phyloP scores from a whole-genome alignment of 2,797 vertebrate genomes.

The Botia kubotai region DNA sequence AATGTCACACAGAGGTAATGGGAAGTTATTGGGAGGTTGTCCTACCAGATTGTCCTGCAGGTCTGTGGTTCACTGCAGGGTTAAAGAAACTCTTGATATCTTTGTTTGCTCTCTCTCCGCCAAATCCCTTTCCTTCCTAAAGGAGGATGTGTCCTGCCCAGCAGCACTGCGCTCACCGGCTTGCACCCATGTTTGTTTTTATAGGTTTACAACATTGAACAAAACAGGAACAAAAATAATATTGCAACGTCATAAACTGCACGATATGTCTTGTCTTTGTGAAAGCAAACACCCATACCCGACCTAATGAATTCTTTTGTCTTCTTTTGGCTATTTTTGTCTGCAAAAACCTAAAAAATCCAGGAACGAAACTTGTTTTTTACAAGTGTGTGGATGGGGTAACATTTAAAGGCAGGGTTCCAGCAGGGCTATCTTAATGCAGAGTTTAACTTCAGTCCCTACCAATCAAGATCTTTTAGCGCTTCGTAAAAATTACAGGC shows the following conservation, averaged over 20 bases:
- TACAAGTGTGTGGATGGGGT: no score
- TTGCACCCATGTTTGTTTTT: conserved; percentile 88
- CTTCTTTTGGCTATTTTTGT: conserved; percentile 68
- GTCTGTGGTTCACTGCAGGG: conserved; percentile 88
- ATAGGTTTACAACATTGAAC: conserved; percentile 83
- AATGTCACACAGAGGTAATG: conserved; percentile 84
- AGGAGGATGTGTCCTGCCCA: conserved; percentile 84
- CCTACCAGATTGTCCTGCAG: conserved; percentile 72
- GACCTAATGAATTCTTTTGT: conserved; percentile 73
- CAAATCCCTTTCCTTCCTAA: conserved; percentile 90
- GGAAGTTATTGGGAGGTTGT: conserved; percentile 84
- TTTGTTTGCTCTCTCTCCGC: conserved; percentile 84
- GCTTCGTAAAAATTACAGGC: no score
- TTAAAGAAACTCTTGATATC: conserved; percentile 82
- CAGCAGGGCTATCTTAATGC: no score
- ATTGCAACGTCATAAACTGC: conserved; percentile 77
- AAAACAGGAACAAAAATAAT: conserved; percentile 79
- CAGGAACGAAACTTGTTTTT: no score
- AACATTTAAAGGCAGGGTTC: no score
- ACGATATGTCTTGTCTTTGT: conserved; percentile 62
- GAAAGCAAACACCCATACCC: conserved; percentile 65
- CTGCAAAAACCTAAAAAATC: neutral
- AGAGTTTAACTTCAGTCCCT: no score
- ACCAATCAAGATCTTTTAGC: no score
- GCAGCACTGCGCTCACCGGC: conserved; percentile 70